phyloP scores from a whole-genome alignment of 2,113 vertebrate genomes.

The Aptenodytes patagonicus region DNA sequence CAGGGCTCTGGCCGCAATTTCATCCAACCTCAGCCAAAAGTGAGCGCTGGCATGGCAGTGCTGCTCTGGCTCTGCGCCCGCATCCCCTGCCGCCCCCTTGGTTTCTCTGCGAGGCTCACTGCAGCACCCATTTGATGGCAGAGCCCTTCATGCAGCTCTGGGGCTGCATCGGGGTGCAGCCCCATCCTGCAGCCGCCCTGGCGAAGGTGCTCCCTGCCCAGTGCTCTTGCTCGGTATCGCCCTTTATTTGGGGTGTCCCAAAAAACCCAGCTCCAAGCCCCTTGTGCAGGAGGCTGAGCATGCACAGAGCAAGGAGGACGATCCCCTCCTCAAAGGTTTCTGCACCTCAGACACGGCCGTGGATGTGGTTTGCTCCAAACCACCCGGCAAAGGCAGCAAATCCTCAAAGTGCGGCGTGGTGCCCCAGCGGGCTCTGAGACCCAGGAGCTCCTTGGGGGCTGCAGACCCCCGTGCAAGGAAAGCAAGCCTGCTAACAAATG shows the following conservation, averaged over 20 bases:
- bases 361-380: not conserved
- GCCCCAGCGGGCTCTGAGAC: not conserved
- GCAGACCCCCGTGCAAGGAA: not conserved
- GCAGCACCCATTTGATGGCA: not conserved
- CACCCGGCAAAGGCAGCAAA: not conserved
- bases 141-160: not conserved
- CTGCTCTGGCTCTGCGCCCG: not conserved
- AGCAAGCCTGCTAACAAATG: not conserved
- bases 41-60: not conserved
- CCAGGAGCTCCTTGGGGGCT: not conserved
- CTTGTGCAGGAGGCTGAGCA: not conserved
- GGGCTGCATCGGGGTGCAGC: not conserved
- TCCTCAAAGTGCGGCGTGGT: not conserved
- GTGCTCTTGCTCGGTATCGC: not conserved
- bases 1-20: not conserved
- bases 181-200: rapidly evolving
- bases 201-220: not conserved
- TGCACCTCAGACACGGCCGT: rapidly evolving
- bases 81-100: not conserved
- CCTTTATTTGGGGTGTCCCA: not conserved
- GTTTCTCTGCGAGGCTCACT: not conserved
- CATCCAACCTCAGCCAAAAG: rapidly evolving
- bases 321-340: not conserved
- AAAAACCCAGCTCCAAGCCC: not conserved
- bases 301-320: rapidly evolving